Conservation (phyloP, 1,140 invertebrate species). For the Bombus ignitus region DNA sequence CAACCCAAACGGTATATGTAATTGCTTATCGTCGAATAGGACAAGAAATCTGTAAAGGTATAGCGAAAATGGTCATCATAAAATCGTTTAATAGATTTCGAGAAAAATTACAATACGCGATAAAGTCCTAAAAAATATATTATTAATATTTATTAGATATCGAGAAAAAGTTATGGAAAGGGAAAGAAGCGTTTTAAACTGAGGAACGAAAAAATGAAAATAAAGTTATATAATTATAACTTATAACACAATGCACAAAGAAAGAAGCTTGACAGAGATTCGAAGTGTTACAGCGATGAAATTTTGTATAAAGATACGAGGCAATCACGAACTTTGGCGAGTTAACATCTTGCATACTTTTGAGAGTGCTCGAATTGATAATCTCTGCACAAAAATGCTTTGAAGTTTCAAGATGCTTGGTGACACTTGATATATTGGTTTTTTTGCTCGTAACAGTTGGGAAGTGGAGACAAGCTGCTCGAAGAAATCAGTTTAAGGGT, state of each 20-base stretch:
- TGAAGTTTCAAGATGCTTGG: constrained; percentile 7
- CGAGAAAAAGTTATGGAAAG: no score
- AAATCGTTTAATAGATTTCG: no score
- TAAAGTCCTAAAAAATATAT: no score
- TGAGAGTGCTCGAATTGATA: constrained; percentile 20
- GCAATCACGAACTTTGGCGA: constrained; percentile 6
- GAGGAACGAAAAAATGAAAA: no score
- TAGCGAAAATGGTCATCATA: fast-evolving
- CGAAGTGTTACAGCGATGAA: not conserved
- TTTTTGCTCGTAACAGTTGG: not conserved
- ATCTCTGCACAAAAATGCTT: constrained; percentile 11
- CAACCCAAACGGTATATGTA: no score
- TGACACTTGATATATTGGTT: constrained; percentile 28
- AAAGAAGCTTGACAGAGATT: no score
- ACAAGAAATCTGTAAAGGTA: not conserved
- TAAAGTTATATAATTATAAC: not conserved
- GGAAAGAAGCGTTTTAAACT: no score
- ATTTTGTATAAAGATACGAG: not conserved
- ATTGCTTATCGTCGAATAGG: no score
- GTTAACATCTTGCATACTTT: constrained; percentile 3
- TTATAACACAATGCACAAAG: not conserved
- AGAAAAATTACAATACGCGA: no score
- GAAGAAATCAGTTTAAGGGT: constrained; percentile 21
- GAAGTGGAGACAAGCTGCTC: constrained; percentile 4
- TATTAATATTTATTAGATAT: no score